Evolutionary conservation across 2,888 invertebrate genomes (phyloP).

Genomic region (Villa cingulata): DNA sequence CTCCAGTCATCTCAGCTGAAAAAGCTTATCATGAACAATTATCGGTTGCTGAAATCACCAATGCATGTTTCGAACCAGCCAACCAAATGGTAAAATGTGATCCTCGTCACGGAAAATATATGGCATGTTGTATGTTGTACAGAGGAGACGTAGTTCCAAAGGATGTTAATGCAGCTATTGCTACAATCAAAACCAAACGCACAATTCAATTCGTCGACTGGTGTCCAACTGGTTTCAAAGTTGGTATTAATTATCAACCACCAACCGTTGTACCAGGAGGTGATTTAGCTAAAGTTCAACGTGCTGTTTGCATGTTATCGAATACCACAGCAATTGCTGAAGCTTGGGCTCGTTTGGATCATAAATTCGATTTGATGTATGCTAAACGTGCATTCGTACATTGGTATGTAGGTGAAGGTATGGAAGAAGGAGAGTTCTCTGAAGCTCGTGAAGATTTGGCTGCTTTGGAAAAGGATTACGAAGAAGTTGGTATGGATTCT

Average conservation of each 20-base stretch:
- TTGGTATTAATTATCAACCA: slow-evolving; percentile 82
- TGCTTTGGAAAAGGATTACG: slow-evolving; percentile 64
- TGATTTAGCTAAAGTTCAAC: slow-evolving; percentile 76
- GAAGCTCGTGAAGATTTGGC: slow-evolving; percentile 55
- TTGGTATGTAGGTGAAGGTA: slow-evolving; percentile 71
- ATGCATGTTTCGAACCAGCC: slow-evolving; percentile 80
- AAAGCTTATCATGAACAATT: slow-evolving; percentile 81
- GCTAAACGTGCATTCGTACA: slow-evolving; percentile 87
- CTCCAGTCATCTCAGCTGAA: slow-evolving; percentile 76
- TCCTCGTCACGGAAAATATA: slow-evolving; percentile 72
- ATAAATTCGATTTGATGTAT: slow-evolving; percentile 87
- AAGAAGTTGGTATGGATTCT: slow-evolving; percentile 68
- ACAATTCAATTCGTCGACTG: slow-evolving; percentile 87
- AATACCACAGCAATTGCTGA: slow-evolving; percentile 91
- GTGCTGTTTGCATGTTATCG: slow-evolving; percentile 88
- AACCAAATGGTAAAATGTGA: slow-evolving; percentile 87
- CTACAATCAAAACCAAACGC: slow-evolving; percentile 83
- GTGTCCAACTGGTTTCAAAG: slow-evolving; percentile 63
- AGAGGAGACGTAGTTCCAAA: slow-evolving; percentile 82
- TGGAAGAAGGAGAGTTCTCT: slow-evolving; percentile 67
- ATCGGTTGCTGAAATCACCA: slow-evolving; percentile 75
- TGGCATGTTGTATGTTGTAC: slow-evolving; percentile 86
- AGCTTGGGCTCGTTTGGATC: slow-evolving; percentile 84
- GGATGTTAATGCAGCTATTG: slow-evolving; percentile 78
- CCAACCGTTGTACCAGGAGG: slow-evolving; percentile 80